A percentile compares a stretch with the other conserved stretches of the same genome.
Evolutionary conservation across 64 coral and sea anemone species (phyloP).

Genomic region (Dendronephthya gigantea): DNA sequence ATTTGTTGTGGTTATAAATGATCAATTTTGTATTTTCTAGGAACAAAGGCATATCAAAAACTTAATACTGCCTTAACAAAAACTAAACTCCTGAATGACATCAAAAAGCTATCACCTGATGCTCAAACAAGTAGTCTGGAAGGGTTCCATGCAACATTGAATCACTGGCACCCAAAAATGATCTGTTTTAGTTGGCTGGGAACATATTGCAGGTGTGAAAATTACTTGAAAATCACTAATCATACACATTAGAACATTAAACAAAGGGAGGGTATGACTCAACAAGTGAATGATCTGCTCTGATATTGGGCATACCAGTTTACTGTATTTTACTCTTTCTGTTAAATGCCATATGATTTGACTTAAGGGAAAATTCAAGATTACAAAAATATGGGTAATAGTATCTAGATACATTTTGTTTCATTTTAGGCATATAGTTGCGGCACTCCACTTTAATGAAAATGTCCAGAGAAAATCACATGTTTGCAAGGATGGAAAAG

Average conservation of each 20-base stretch:
- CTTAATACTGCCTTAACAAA: not conserved
- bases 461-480: not conserved
- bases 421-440: constrained; percentile 29
- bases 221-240: not conserved
- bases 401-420: not conserved
- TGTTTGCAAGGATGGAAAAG: constrained; percentile 12
- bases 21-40: not conserved
- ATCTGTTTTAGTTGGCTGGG: constrained; percentile 4
- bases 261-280: too few species aligned
- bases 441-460: constrained; percentile 34
- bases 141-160: not conserved
- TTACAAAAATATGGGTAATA: not conserved
- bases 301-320: too few species aligned
- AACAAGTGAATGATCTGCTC: too few species aligned
- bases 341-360: not conserved
- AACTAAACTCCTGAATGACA: not conserved
- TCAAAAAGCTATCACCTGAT: constrained; percentile 14
- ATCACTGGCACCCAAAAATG: constrained; percentile 17
- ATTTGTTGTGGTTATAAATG: not conserved
- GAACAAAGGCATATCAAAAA: constrained; percentile 1
- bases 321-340: too few species aligned
- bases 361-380: not conserved
- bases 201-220: not conserved
- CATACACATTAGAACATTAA: not conserved
- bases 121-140: constrained; percentile 1